Base-by-base conservation (phyloP, 2,888 invertebrate species). In the Scelioninae gen. 2 region DNA sequence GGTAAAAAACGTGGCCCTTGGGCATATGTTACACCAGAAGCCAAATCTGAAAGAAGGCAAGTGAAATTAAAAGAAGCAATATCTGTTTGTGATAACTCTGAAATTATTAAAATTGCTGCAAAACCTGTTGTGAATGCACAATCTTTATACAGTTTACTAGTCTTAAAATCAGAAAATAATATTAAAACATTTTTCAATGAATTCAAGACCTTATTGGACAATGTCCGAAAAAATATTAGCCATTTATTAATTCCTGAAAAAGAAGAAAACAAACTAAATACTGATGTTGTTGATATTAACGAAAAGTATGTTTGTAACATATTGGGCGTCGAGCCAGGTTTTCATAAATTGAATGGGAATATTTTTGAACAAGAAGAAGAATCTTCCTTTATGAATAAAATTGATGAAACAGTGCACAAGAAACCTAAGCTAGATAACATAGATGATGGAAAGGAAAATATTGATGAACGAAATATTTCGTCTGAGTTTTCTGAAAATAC, bases 1-100 rank as follows among this genome's bases (percentile, higher is more conserved):
- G 84, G 86, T 0, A 84, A 86, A 48, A 84, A 85, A 68, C 81
- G 85, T 0, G 85, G 84, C 0, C 84, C 85, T 6, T 85, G 84
- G 85, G 85, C 84, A 2, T 85, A 85, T 39, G 83, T 82, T 0
- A 85, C 85, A 0, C 85, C 85, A 1, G 82, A 83, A 73, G 82
- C 85, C 2, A 85, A 86, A 60, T 82, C 84, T 6, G 82, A 85
- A 55, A 78, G 85, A 43, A 78, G 84, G 10, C 84, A 85, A 48
- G 68, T 79, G 0, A 85, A 85, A 67, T 75, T 85, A 76, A 75
- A 78, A 31, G 85, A 85, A 76, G 85, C 85, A 0, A 83, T 85
- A 11, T 82, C 85, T 0, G 84, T 82, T 0, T 85, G 85, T 45
- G 83, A 84, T 25, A 80, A 80, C 61, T 16, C 73, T 1, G 85